Conservation (phyloP, 2,113 vertebrate species). For the Saguinus imperator region DNA sequence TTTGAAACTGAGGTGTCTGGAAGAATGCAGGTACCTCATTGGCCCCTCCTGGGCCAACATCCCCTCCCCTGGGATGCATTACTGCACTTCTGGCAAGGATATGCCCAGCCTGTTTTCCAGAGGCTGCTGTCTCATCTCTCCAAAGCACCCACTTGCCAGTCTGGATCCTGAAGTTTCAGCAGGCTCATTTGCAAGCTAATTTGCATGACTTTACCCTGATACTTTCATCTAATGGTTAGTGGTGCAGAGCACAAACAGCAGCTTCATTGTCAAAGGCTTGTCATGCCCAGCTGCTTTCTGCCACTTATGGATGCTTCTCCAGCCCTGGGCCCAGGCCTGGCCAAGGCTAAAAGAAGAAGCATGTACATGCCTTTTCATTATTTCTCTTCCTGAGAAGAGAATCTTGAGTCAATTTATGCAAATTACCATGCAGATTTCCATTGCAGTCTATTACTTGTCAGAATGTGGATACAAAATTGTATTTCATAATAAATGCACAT, state of each 20-base stretch:
- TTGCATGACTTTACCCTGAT: conserved; percentile 69
- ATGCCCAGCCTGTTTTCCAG: not conserved
- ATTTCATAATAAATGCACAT: conserved; percentile 46
- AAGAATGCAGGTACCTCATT: not conserved
- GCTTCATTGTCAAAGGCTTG: conserved; percentile 61
- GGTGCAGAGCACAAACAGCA: conserved; percentile 50
- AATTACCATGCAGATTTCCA: conserved; percentile 62
- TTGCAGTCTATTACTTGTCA: conserved; percentile 61
- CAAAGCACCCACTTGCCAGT: not conserved
- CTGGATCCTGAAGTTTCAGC: conserved; percentile 43
- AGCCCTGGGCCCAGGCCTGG: not conserved
- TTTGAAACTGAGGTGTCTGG: not conserved
- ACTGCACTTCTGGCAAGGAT: not conserved
- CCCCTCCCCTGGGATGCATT: not conserved
- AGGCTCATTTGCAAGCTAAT: conserved; percentile 72
- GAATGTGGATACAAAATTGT: conserved; percentile 50
- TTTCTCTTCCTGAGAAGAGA: conserved; percentile 58
- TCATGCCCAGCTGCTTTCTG: conserved; percentile 62
- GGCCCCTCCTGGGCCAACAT: not conserved
- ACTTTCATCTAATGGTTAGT: conserved; percentile 29
- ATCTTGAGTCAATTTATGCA: conserved; percentile 61
- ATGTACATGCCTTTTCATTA: conserved; percentile 40
- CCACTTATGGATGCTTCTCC: conserved; percentile 31
- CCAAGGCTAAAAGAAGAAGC: conserved; percentile 38
- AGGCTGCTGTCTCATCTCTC: not conserved